phyloP scores from a whole-genome alignment of 2,888 invertebrate genomes.

The Caenorhabditis becei region DNA sequence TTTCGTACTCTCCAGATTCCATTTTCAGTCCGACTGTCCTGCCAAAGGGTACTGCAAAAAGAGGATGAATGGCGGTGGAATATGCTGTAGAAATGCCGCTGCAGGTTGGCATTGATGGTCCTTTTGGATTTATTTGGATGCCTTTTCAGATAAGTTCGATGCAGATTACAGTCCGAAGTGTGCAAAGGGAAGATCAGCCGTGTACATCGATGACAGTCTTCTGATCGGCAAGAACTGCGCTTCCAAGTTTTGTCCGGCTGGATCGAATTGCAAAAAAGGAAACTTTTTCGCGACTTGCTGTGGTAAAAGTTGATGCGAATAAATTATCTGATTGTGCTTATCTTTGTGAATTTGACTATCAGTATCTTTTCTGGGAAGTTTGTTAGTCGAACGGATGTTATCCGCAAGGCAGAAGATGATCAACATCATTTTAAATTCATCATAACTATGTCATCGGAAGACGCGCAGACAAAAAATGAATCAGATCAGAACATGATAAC shows the following conservation, averaged over 20 bases:
- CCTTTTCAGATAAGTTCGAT: constrained; percentile 10
- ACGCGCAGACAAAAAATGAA: constrained; percentile 2
- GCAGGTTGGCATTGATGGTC: background rate
- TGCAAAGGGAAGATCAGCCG: constrained; percentile 2
- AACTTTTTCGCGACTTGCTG: constrained; percentile 36
- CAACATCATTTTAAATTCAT: background rate
- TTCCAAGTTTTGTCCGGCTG: constrained; percentile 27
- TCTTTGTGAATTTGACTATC: background rate
- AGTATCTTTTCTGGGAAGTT: background rate
- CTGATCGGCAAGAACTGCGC: constrained; percentile 36
- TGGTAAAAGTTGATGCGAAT: constrained; percentile 15
- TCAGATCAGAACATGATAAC: background rate
- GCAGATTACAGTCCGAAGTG: constrained; percentile 18
- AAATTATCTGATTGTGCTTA: too few species aligned
- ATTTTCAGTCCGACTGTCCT: constrained; percentile 14
- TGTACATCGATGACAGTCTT: background rate
- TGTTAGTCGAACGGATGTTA: background rate
- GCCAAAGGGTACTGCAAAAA: constrained; percentile 2
- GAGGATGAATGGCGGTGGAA: constrained; percentile 10
- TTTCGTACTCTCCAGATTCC: background rate
- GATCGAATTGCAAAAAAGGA: constrained; percentile 28
- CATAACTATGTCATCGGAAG: constrained; percentile 1
- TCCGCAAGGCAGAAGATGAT: background rate
- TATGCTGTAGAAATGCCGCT: constrained; percentile 19
- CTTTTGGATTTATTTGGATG: background rate